phyloP scores from a whole-genome alignment of 2,888 invertebrate genomes.

The Gasteruption jaculator region DNA sequence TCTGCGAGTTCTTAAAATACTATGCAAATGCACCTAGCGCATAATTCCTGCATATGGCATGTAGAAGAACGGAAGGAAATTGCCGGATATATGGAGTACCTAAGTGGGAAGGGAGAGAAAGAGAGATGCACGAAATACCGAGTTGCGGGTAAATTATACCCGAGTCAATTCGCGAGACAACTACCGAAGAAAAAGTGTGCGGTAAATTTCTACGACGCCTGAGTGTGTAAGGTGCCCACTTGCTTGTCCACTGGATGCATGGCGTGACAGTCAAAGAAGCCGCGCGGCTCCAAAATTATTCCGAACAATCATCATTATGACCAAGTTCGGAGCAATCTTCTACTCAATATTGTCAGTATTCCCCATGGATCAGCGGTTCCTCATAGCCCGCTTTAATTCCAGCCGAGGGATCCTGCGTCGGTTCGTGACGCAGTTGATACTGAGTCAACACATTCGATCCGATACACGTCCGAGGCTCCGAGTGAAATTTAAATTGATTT shows the following conservation, averaged over 20 bases:
- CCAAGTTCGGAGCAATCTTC: constrained; percentile 38
- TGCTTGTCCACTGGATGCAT: constrained; percentile 22
- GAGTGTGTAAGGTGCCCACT: neutral
- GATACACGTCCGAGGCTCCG: no score
- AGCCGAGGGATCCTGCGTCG: no score
- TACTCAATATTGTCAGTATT: constrained; percentile 41
- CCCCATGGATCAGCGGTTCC: constrained; percentile 13
- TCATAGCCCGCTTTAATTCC: no score
- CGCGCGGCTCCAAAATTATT: constrained; percentile 43
- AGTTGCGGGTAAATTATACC: constrained; percentile 24
- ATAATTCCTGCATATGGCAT: no score
- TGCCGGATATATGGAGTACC: no score
- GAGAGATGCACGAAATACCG: constrained; percentile 16
- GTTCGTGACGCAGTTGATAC: no score
- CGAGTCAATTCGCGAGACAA: constrained; percentile 17
- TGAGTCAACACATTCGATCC: no score
- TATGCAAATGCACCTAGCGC: no score
- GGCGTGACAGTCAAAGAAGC: constrained; percentile 48
- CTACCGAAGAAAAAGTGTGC: constrained; percentile 4
- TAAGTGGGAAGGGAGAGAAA: constrained; percentile 2
- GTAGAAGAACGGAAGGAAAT: no score
- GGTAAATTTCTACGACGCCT: constrained; percentile 10
- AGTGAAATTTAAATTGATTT: no score
- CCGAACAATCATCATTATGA: constrained; percentile 46
- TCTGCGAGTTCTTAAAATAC: no score